Percentiles rank a stretch among this genome's conserved stretches.
Evolutionary conservation across 2,888 invertebrate species (phyloP).

Genomic region (Nemoura dubitans): DNA sequence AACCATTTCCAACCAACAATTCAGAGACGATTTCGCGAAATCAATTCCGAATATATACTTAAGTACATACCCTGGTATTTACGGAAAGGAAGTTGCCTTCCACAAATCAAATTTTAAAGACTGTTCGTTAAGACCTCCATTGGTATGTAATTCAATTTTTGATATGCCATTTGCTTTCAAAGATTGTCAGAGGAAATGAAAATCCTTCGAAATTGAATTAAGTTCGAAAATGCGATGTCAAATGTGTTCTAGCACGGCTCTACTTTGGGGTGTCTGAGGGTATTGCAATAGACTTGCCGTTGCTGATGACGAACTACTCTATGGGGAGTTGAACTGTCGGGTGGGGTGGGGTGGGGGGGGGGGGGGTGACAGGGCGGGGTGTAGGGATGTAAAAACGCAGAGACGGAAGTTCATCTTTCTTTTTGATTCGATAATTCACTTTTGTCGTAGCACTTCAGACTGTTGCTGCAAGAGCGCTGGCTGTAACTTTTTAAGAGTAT

Average conservation of each 20-base stretch:
- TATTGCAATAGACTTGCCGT: not conserved
- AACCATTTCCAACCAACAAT: not conserved
- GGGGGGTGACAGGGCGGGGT: slow-evolving; percentile 15
- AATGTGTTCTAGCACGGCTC: slow-evolving; percentile 25
- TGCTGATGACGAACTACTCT: not conserved
- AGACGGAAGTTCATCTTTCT: slow-evolving; percentile 39
- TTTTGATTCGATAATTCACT: slow-evolving; percentile 46
- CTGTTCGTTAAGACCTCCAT: slow-evolving; percentile 9
- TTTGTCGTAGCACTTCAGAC: slow-evolving; percentile 44
- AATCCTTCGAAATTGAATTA: slow-evolving; percentile 42
- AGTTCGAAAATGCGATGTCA: slow-evolving; percentile 43
- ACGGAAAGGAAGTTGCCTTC: not conserved
- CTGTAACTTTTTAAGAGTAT: slow-evolving; percentile 34
- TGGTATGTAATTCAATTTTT: slow-evolving; percentile 41
- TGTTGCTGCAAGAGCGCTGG: slow-evolving; percentile 15
- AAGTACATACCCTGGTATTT: not conserved
- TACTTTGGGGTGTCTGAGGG: not conserved
- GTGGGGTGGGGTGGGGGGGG: not conserved
- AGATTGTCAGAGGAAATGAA: slow-evolving; percentile 37
- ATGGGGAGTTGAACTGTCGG: not conserved
- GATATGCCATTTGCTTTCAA: slow-evolving; percentile 36
- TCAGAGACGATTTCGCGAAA: not conserved
- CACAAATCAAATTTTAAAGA: not conserved
- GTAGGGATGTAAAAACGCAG: slow-evolving; percentile 32
- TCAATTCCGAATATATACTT: not conserved